Evolutionary conservation across 2,797 vertebrate species (phyloP).

Genomic region (Antennarius maculatus): DNA sequence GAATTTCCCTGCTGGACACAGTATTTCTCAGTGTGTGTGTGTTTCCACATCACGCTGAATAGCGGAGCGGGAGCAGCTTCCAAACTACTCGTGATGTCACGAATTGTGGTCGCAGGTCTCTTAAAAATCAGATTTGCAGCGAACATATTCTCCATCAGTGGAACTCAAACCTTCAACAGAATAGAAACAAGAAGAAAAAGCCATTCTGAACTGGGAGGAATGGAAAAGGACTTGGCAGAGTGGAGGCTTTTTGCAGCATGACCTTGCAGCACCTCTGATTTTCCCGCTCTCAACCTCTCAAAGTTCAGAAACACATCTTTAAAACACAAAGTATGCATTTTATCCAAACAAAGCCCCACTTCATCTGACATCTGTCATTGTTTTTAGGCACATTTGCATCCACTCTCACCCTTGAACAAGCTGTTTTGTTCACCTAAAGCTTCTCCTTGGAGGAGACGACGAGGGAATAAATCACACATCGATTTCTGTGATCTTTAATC

Average conservation of each 20-base stretch:
- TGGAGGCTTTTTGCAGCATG: neutral
- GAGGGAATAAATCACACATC: neutral
- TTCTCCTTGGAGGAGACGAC: neutral
- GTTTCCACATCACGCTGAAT: too few relatives aligned
- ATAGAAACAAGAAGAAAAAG: too few relatives aligned
- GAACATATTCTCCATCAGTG: too few relatives aligned
- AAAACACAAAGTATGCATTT: conserved; percentile 1
- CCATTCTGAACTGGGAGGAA: too few relatives aligned
- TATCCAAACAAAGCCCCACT: conserved; percentile 25
- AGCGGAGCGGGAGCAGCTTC: too few relatives aligned
- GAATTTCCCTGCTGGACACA: too few relatives aligned
- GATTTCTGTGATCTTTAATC: conserved; percentile 13
- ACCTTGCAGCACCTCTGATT: neutral
- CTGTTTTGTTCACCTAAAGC: conserved; percentile 28
- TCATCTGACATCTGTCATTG: conserved; percentile 33
- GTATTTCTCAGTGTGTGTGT: too few relatives aligned
- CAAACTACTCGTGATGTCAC: too few relatives aligned
- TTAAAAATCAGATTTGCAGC: too few relatives aligned
- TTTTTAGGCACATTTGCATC: conserved; percentile 11
- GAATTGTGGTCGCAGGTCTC: too few relatives aligned
- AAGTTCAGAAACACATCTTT: neutral
- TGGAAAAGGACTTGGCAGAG: neutral
- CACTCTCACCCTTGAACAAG: conserved; percentile 20
- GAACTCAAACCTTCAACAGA: too few relatives aligned
- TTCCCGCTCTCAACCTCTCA: neutral